Percentiles rank a stretch among this genome's conserved stretches.
phyloP scores from a whole-genome alignment of 2,113 vertebrate genomes.

The Zapornia atra region DNA sequence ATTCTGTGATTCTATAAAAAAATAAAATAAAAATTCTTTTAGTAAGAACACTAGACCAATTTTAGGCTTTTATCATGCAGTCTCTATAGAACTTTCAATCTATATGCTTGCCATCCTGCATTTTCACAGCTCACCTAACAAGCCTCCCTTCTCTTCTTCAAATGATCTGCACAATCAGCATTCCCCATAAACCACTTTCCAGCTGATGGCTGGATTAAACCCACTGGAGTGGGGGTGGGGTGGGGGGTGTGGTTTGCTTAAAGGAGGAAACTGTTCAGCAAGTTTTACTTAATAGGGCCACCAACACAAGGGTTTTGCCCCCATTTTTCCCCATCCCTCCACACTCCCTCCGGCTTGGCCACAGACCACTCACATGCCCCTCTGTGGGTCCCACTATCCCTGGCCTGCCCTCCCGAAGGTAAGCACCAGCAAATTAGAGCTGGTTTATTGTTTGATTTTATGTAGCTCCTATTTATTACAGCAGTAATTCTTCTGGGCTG shows the following conservation, averaged over 20 bases:
- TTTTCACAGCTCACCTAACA: not conserved
- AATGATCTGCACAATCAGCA: not conserved
- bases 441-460: not conserved
- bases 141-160: not conserved
- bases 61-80: not conserved
- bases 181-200: not conserved
- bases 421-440: not conserved
- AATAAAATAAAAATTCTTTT: not conserved
- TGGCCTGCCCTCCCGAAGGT: not conserved
- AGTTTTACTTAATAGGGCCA: not conserved
- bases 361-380: accelerated
- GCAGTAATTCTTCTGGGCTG: not conserved
- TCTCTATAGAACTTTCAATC: not conserved
- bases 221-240: not conserved
- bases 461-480: not conserved
- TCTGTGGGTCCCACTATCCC: not conserved
- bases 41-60: not conserved
- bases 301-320: not conserved
- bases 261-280: not conserved
- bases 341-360: not conserved
- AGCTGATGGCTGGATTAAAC: not conserved
- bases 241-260: not conserved
- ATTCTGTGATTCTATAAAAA: not conserved
- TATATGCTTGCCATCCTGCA: accelerated
- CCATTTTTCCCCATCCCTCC: not conserved